These are phyloP conservation scores for Polylopha cassiicola DNA, from an alignment of 2,888 invertebrate species.

Conservation along the genomic window DNA sequence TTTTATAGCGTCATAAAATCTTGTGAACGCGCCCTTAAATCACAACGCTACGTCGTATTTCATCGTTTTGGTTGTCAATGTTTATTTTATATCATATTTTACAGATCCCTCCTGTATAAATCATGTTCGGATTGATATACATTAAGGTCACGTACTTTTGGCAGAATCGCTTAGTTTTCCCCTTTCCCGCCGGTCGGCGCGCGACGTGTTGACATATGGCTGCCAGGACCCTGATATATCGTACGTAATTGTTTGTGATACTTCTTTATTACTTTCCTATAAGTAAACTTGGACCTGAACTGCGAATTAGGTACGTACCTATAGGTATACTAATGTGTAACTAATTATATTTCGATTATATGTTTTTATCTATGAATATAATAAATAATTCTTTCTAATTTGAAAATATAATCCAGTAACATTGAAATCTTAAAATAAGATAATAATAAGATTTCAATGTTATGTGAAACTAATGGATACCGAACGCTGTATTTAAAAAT, in stretches of 20 bases:
- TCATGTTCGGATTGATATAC: conserved; percentile 73
- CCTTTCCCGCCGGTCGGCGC: conserved; percentile 30
- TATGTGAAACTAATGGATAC: too few relatives aligned
- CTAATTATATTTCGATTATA: too few relatives aligned
- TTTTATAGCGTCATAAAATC: conserved; percentile 76
- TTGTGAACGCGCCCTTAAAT: conserved; percentile 75
- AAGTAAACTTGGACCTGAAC: too few relatives aligned
- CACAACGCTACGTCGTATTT: conserved; percentile 73
- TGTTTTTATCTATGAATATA: too few relatives aligned
- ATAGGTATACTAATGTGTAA: too few relatives aligned
- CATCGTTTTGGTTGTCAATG: conserved; percentile 77
- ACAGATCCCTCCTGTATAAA: conserved; percentile 73
- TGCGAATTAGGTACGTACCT: too few relatives aligned
- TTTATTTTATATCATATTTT: conserved; percentile 78
- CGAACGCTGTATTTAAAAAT: too few relatives aligned
- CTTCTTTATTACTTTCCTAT: conserved; percentile 25
- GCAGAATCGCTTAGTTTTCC: conserved; percentile 66
- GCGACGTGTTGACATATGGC: conserved; percentile 52
- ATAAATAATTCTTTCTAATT: too few relatives aligned
- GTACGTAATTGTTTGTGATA: conserved; percentile 32
- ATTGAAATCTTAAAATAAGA: too few relatives aligned
- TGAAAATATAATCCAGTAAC: too few relatives aligned
- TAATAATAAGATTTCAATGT: too few relatives aligned
- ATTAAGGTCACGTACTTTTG: conserved; percentile 75
- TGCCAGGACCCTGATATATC: conserved; percentile 32